Conservation (phyloP, 2,888 invertebrate genomes). For the Coremacera marginata region DNA sequence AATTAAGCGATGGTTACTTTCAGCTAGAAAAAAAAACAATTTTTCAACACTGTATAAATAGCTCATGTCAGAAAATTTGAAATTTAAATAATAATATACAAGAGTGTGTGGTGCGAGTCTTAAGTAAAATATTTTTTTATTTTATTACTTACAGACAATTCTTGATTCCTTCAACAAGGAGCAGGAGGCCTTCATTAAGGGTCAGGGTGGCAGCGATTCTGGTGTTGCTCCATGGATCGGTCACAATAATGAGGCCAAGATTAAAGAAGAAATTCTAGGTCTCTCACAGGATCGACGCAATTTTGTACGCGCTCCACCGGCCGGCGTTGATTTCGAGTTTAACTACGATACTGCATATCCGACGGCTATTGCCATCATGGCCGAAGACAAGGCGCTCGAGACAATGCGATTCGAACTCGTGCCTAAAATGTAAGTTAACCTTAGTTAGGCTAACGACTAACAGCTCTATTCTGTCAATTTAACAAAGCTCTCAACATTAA, state of each 20-base stretch:
- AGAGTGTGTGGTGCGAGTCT: background rate
- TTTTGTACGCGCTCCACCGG: slow-evolving; percentile 96
- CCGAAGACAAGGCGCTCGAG: slow-evolving; percentile 94
- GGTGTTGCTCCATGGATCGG: slow-evolving; percentile 93
- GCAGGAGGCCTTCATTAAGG: slow-evolving; percentile 94
- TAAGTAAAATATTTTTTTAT: background rate
- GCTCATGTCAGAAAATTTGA: no score
- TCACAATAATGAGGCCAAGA: slow-evolving; percentile 91
- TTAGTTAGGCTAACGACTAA: background rate
- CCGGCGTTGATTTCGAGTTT: slow-evolving; percentile 95
- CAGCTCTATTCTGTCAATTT: no score
- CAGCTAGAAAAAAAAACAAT: no score
- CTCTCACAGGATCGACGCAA: slow-evolving; percentile 97
- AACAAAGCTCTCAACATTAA: no score
- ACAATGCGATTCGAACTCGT: slow-evolving; percentile 99
- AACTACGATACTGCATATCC: slow-evolving; percentile 94
- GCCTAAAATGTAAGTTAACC: slow-evolving; percentile 91
- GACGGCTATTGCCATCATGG: slow-evolving; percentile 93
- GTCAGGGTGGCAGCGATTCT: slow-evolving; percentile 80
- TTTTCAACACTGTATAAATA: no score
- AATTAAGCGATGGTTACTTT: background rate
- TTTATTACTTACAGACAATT: slow-evolving; percentile 79
- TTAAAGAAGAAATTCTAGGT: slow-evolving; percentile 95
- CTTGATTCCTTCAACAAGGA: slow-evolving; percentile 97
- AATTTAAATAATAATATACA: background rate